Evolutionary conservation across 2,888 invertebrate species (phyloP).

Genomic region (Noctua fimbriata): DNA sequence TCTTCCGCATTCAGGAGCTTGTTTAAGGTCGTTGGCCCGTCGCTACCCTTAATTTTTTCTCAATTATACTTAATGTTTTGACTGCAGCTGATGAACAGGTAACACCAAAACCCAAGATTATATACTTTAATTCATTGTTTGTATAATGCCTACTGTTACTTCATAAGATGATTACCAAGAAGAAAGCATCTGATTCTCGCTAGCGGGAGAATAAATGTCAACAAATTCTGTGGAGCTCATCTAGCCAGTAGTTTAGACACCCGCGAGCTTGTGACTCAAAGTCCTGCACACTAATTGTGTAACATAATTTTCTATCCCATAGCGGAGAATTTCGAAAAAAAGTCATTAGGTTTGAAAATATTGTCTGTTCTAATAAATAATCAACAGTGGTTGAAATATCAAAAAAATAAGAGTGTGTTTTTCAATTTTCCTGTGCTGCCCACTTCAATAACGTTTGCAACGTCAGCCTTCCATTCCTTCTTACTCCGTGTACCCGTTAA

Average conservation of each 20-base stretch:
- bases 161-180: background rate
- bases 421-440: background rate
- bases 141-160: background rate
- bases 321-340: background rate
- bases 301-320: background rate
- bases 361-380: background rate
- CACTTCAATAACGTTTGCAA: too few relatives aligned
- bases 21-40: background rate
- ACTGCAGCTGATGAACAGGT: background rate
- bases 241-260: background rate
- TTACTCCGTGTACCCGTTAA: conserved; percentile 32
- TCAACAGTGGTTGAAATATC: background rate
- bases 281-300: background rate
- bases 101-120: background rate
- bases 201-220: background rate
- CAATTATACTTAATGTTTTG: background rate
- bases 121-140: background rate
- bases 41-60: background rate
- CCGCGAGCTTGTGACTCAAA: background rate
- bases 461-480: conserved; percentile 2
- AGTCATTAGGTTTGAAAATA: background rate
- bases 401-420: background rate
- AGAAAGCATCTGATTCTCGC: background rate
- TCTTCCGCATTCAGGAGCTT: background rate
- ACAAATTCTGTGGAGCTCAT: background rate